A percentile compares a stretch with the other conserved stretches of the same genome.
Evolutionary conservation across 2,113 vertebrate genomes (phyloP).

Genomic region (Pygoscelis adeliae): DNA sequence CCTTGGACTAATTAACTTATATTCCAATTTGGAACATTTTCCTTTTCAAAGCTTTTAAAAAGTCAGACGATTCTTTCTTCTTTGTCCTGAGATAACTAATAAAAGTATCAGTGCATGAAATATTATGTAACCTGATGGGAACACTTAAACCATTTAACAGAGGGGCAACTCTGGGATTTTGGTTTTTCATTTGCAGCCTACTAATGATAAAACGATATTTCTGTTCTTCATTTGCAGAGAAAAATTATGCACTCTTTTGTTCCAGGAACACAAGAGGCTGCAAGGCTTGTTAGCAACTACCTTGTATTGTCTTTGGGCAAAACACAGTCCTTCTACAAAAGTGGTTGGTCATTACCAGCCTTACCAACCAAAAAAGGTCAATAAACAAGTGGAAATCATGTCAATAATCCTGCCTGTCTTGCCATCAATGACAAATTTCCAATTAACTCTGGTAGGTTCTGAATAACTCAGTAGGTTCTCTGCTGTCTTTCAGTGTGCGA

Average conservation of each 20-base stretch:
- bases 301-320: background rate
- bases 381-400: background rate
- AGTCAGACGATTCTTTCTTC: background rate
- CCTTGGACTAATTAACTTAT: conserved; percentile 22
- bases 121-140: conserved; percentile 23
- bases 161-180: background rate
- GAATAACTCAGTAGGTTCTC: background rate
- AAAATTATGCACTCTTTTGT: background rate
- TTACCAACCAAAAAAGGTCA: background rate
- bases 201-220: background rate
- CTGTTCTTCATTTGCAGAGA: background rate
- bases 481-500: background rate
- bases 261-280: background rate
- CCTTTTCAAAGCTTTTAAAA: background rate
- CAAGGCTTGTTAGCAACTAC: background rate
- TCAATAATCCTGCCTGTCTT: background rate
- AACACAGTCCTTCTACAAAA: background rate
- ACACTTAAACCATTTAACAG: background rate
- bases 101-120: conserved; percentile 28
- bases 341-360: background rate
- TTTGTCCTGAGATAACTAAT: conserved; percentile 34
- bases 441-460: background rate
- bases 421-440: background rate
- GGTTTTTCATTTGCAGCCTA: background rate
- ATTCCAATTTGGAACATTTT: conserved; percentile 12